Evolutionary conservation across 2,113 vertebrate genomes (phyloP).

Genomic region (Romanogobio albipinnatus): DNA sequence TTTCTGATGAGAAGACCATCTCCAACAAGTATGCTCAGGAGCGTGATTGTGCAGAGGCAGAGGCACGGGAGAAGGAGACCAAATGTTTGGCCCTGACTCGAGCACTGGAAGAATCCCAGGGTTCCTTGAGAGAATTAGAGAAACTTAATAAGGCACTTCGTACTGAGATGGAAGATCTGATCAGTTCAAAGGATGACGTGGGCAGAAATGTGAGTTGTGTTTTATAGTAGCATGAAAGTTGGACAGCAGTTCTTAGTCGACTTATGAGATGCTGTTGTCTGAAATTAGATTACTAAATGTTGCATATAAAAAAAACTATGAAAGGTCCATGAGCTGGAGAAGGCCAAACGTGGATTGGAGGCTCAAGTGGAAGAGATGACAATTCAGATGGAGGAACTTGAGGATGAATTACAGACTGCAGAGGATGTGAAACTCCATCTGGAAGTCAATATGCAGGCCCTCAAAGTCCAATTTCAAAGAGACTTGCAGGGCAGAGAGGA

Average conservation of each 20-base stretch:
- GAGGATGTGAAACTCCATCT: constrained; percentile 92
- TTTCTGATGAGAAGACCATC: constrained; percentile 90
- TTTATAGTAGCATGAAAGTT: neutral
- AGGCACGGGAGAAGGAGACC: constrained; percentile 91
- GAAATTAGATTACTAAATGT: neutral
- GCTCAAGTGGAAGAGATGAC: constrained; percentile 91
- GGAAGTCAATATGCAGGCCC: constrained; percentile 92
- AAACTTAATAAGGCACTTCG: constrained; percentile 83
- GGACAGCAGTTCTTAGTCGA: no score
- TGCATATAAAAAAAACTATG: neutral
- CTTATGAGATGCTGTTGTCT: neutral
- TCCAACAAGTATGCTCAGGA: constrained; percentile 88
- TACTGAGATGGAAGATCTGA: constrained; percentile 91
- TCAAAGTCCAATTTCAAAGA: constrained; percentile 87
- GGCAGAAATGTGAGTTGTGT: constrained; percentile 87
- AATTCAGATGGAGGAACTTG: constrained; percentile 91
- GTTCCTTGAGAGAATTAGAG: constrained; percentile 86
- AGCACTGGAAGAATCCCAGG: constrained; percentile 85
- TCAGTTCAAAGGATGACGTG: constrained; percentile 96
- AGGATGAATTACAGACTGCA: constrained; percentile 91
- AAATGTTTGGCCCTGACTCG: constrained; percentile 83
- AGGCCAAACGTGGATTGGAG: constrained; percentile 89
- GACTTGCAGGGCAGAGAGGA: constrained; percentile 89
- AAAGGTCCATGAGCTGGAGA: constrained; percentile 94
- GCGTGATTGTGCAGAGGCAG: constrained; percentile 89